Evolutionary conservation across 2,797 vertebrate species (phyloP).

Genomic region (Anolis apletophallus): DNA sequence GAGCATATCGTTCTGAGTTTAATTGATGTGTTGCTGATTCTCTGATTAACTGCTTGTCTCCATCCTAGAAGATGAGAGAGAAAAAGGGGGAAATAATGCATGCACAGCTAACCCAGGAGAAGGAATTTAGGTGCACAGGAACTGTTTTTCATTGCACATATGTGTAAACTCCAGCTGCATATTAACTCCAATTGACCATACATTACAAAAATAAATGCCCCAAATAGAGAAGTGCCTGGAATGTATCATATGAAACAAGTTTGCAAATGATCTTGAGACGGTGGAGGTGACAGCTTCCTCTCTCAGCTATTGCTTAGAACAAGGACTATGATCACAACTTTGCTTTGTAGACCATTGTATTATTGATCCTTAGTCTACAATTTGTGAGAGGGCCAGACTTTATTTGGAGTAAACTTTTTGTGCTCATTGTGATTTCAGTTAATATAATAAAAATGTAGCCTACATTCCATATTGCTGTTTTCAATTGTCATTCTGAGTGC

Average conservation of each 20-base stretch:
- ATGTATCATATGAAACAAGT: background rate
- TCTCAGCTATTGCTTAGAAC: too few relatives aligned
- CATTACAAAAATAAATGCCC: background rate
- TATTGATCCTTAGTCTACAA: too few relatives aligned
- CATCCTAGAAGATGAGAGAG: conserved; percentile 83
- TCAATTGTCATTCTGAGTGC: too few relatives aligned
- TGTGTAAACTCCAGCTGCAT: background rate
- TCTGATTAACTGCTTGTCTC: conserved; percentile 90
- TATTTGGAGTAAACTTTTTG: too few relatives aligned
- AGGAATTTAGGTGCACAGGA: background rate
- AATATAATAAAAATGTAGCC: too few relatives aligned
- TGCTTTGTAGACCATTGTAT: too few relatives aligned
- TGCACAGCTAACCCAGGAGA: background rate
- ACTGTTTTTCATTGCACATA: background rate
- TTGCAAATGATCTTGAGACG: too few relatives aligned
- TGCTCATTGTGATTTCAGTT: too few relatives aligned
- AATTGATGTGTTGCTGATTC: conserved; percentile 91
- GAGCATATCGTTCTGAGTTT: conserved; percentile 91
- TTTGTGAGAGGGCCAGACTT: too few relatives aligned
- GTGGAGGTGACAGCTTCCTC: too few relatives aligned
- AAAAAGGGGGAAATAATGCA: conserved; percentile 56
- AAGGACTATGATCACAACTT: too few relatives aligned
- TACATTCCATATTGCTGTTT: too few relatives aligned
- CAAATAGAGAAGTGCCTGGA: background rate
- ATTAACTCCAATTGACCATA: background rate